Percentiles rank a stretch among this genome's conserved stretches.
phyloP scores from a whole-genome alignment of 2,888 invertebrate genomes.

The Lithosia quadra region DNA sequence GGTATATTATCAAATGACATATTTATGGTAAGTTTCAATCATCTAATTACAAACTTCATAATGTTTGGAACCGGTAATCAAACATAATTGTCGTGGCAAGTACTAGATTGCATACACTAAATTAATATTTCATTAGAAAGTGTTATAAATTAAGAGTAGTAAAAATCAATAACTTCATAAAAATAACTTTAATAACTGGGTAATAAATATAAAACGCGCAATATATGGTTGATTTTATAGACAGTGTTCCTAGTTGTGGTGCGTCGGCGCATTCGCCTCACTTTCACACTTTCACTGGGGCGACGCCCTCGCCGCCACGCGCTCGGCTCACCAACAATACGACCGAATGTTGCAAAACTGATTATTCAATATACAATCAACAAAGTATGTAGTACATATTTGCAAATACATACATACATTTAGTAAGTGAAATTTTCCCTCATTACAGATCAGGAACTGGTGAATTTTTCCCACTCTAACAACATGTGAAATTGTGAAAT shows the following conservation, averaged over 20 bases:
- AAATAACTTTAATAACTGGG: constrained; percentile 44
- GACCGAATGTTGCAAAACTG: constrained; percentile 76
- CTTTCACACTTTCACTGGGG: constrained; percentile 87
- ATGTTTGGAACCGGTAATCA: neutral
- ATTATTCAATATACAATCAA: constrained; percentile 74
- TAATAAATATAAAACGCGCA: constrained; percentile 57
- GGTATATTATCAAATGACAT: neutral
- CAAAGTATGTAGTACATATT: constrained; percentile 34
- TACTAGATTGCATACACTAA: neutral
- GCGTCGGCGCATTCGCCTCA: constrained; percentile 80
- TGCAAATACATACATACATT: constrained; percentile 10
- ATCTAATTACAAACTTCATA: neutral
- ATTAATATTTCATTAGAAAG: constrained; percentile 32
- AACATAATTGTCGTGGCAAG: neutral
- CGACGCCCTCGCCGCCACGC: constrained; percentile 76
- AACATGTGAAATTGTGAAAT: constrained; percentile 53
- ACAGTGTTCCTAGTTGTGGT: constrained; percentile 44
- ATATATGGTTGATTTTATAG: constrained; percentile 44
- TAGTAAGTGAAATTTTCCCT: neutral
- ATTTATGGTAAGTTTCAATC: neutral
- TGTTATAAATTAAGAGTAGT: constrained; percentile 18
- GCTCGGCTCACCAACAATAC: constrained; percentile 59
- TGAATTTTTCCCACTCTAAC: constrained; percentile 43
- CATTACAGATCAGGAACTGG: too few species aligned
- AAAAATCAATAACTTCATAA: constrained; percentile 22